Conservation (phyloP, 1,140 invertebrate species). For the Anastatus disparis region DNA sequence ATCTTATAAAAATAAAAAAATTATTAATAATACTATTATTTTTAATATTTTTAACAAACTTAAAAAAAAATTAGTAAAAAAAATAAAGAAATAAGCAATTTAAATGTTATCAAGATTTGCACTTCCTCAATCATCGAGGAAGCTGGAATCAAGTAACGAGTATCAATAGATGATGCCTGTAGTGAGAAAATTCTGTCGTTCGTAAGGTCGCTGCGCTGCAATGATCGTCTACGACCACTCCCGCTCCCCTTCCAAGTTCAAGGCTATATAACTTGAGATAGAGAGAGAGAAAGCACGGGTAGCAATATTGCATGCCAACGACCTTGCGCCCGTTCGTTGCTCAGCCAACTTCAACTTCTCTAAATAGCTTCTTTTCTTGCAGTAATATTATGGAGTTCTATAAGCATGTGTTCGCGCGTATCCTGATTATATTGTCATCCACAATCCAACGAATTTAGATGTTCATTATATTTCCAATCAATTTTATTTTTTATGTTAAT, state of each 20-base stretch:
- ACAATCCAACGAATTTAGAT: too few relatives aligned
- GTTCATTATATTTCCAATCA: too few relatives aligned
- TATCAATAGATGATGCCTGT: background rate
- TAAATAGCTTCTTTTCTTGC: background rate
- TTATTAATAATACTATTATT: too few relatives aligned
- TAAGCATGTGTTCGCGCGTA: background rate
- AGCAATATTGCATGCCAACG: constrained; percentile 21
- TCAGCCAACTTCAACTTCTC: background rate
- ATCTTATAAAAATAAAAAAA: too few relatives aligned
- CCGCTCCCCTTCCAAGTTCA: constrained; percentile 20
- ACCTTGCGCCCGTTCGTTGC: constrained; percentile 4
- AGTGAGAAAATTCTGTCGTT: background rate
- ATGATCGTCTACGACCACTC: background rate
- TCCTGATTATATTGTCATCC: constrained; percentile 1
- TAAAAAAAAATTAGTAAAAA: too few relatives aligned
- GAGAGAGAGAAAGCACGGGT: too few relatives aligned
- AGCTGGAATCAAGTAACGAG: background rate
- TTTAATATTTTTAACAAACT: too few relatives aligned
- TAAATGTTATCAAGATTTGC: background rate
- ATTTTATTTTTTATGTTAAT: too few relatives aligned
- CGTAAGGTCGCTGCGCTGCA: too few relatives aligned
- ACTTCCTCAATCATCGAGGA: too few relatives aligned
- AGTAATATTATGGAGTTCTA: constrained; percentile 14
- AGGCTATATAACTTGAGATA: constrained; percentile 20
- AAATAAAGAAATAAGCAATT: background rate